Evolutionary conservation across 2,797 vertebrate genomes (phyloP).

Genomic region (Phylloscopus collybita): DNA sequence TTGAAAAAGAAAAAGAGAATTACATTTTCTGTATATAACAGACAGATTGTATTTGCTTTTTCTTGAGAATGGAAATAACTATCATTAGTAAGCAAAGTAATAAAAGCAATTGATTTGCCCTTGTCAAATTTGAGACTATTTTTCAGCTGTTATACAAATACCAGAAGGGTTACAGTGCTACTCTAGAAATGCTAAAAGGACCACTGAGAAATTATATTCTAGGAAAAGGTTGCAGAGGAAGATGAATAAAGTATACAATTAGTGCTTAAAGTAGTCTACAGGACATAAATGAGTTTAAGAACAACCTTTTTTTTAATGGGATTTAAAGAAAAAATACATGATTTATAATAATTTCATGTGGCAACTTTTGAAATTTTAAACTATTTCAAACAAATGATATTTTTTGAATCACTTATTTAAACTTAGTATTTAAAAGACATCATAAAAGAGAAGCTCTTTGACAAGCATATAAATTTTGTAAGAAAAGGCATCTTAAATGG

Average conservation of each 20-base stretch:
- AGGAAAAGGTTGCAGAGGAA: neutral
- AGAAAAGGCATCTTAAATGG: neutral
- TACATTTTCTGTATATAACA: neutral
- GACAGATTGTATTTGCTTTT: neutral
- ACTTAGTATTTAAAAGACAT: neutral
- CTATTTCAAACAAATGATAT: neutral
- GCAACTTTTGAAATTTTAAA: neutral
- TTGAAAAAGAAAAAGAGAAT: neutral
- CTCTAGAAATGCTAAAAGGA: neutral
- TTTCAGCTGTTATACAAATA: conserved; percentile 12
- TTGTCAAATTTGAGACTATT: neutral
- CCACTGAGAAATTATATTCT: neutral
- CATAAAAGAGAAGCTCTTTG: neutral
- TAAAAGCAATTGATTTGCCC: neutral
- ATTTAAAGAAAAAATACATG: neutral
- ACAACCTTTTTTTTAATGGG: fast-evolving
- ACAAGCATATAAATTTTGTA: neutral
- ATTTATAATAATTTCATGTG: neutral
- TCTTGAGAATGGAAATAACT: neutral
- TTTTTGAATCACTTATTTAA: neutral
- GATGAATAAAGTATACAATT: neutral
- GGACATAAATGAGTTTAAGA: neutral
- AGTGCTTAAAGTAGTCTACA: neutral
- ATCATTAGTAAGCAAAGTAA: neutral
- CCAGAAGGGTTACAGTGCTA: neutral